Conservation (phyloP, 2,797 vertebrate species). For the Diplodus puntazzo region DNA sequence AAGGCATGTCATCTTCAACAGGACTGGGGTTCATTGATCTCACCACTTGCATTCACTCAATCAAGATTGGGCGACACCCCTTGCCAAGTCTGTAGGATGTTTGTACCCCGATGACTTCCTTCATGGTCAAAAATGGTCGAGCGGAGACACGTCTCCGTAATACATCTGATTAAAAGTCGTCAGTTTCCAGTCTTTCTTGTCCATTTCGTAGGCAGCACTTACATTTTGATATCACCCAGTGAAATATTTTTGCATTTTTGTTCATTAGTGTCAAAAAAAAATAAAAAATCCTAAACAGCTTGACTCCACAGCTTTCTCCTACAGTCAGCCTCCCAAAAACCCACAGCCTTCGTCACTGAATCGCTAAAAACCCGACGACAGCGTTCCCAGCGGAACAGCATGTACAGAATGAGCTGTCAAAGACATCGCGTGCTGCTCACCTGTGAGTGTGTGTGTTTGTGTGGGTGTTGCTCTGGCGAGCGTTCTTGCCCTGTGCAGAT, state of each 20-base stretch:
- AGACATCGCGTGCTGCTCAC: slow-evolving; percentile 31
- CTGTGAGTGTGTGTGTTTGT: slow-evolving; percentile 28
- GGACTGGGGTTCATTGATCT: too few relatives aligned
- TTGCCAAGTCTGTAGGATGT: too few relatives aligned
- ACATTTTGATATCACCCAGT: background rate
- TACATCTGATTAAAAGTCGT: background rate
- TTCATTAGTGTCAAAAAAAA: background rate
- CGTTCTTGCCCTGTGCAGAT: slow-evolving; percentile 44
- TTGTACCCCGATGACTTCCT: too few relatives aligned
- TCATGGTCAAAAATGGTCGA: too few relatives aligned
- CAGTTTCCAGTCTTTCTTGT: background rate
- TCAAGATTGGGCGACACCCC: too few relatives aligned
- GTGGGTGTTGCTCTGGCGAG: slow-evolving; percentile 29
- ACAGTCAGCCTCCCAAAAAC: background rate
- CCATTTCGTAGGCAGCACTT: background rate
- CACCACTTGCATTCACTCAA: too few relatives aligned
- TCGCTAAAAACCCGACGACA: background rate
- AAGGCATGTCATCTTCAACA: too few relatives aligned
- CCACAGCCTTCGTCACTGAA: background rate
- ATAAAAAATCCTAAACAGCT: background rate
- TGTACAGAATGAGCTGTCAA: slow-evolving; percentile 16
- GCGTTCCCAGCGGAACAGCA: slow-evolving; percentile 17
- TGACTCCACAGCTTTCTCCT: background rate
- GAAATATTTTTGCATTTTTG: too few relatives aligned
- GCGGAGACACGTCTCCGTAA: too few relatives aligned